A percentile compares a stretch with the other conserved stretches of the same genome.
Evolutionary conservation across 2,797 vertebrate species (phyloP).

Genomic region (Menidia menidia): DNA sequence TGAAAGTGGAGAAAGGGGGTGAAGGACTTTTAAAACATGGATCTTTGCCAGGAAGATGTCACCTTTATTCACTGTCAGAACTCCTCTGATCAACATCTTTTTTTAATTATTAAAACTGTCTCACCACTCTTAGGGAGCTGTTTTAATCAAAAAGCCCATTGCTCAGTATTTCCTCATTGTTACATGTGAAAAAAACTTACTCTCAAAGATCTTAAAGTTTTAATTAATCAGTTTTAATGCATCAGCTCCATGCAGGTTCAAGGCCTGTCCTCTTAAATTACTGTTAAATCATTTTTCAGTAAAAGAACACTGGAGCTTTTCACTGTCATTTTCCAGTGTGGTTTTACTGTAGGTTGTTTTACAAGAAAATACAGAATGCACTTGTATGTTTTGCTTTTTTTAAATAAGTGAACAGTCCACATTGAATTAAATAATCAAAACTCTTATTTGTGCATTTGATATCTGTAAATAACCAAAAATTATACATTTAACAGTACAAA

Average conservation of each 20-base stretch:
- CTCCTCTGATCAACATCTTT: not conserved
- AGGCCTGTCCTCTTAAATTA: no score
- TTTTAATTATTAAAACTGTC: not conserved
- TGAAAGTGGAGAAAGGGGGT: conserved; percentile 42
- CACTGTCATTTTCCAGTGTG: no score
- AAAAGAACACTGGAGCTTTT: no score
- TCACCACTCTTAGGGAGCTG: not conserved
- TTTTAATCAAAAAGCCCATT: not conserved
- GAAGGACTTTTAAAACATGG: conserved; percentile 5
- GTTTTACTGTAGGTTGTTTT: no score
- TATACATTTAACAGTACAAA: no score
- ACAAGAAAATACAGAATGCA: not conserved
- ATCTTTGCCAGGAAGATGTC: not conserved
- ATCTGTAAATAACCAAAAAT: no score
- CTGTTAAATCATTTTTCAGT: no score
- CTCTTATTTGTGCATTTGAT: no score
- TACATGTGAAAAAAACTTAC: not conserved
- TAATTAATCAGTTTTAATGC: not conserved
- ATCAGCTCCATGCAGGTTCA: not conserved
- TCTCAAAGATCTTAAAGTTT: not conserved
- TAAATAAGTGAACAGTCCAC: no score
- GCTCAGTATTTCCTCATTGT: no score
- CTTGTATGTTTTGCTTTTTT: not conserved
- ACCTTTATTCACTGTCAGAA: conserved; percentile 11
- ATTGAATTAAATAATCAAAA: no score